Evolutionary conservation across 2,113 vertebrate genomes (phyloP).

Genomic region (Ranitomeya variabilis): DNA sequence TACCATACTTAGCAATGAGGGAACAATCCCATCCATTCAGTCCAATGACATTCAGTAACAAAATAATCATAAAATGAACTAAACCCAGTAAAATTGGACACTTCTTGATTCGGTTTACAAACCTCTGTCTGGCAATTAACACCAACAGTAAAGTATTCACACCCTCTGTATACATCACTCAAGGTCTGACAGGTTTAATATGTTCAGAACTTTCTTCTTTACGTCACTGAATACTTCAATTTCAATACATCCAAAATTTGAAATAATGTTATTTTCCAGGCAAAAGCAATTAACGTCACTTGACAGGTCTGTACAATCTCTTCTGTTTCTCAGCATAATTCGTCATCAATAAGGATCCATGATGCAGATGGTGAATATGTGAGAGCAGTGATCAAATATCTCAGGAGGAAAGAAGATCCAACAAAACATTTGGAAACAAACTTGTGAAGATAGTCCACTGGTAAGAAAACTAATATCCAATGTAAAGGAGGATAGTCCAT

Average conservation of each 20-base stretch:
- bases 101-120: neutral
- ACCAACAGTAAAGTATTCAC: neutral
- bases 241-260: neutral
- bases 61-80: neutral
- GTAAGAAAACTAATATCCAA: neutral
- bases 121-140: neutral
- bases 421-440: neutral
- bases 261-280: neutral
- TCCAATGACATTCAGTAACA: neutral
- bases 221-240: neutral
- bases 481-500: neutral
- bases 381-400: neutral
- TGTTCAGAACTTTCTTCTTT: neutral
- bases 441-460: neutral
- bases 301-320: neutral
- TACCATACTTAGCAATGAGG: neutral
- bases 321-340: neutral
- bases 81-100: neutral
- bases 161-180: neutral
- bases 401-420: neutral
- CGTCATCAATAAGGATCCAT: neutral
- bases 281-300: neutral
- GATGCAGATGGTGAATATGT: neutral
- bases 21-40: neutral
- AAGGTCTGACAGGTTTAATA: neutral